Evolutionary conservation across 64 coral and sea anemone genomes (phyloP).

Genomic region (Platygyra sinensis): DNA sequence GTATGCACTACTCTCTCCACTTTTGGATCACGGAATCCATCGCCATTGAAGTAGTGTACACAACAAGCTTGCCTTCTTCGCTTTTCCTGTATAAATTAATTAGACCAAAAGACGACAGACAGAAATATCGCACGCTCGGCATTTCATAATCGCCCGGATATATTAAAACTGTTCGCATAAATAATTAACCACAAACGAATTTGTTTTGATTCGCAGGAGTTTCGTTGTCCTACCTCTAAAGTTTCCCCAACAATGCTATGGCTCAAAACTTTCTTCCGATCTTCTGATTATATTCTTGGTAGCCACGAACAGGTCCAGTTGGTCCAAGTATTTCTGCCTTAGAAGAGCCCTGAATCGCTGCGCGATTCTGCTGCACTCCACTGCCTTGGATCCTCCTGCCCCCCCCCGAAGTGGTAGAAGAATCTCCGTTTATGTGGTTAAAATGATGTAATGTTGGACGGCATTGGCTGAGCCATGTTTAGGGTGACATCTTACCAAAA

Average conservation of each 20-base stretch:
- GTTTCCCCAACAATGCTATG: constrained; percentile 5
- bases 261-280: constrained; percentile 45
- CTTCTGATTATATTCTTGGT: constrained; percentile 69
- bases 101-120: not conserved
- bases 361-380: not conserved
- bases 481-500: not conserved
- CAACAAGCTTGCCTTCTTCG: constrained; percentile 72
- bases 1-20: constrained; percentile 73
- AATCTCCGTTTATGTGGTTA: constrained; percentile 22
- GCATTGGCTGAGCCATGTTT: constrained; percentile 15
- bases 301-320: constrained; percentile 56
- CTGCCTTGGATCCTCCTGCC: not conserved
- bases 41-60: constrained; percentile 98
- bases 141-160: not conserved
- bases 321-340: constrained; percentile 53
- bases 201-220: not conserved
- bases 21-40: constrained; percentile 85
- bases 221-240: constrained; percentile 20
- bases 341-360: not conserved
- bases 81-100: constrained; percentile 46
- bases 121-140: not conserved
- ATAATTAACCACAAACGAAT: constrained; percentile 28
- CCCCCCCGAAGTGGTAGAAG: not conserved
- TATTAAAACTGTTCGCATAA: not conserved
- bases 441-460: constrained; percentile 3